phyloP scores from a whole-genome alignment of 2,888 invertebrate species.

The Plutella xylostella region DNA sequence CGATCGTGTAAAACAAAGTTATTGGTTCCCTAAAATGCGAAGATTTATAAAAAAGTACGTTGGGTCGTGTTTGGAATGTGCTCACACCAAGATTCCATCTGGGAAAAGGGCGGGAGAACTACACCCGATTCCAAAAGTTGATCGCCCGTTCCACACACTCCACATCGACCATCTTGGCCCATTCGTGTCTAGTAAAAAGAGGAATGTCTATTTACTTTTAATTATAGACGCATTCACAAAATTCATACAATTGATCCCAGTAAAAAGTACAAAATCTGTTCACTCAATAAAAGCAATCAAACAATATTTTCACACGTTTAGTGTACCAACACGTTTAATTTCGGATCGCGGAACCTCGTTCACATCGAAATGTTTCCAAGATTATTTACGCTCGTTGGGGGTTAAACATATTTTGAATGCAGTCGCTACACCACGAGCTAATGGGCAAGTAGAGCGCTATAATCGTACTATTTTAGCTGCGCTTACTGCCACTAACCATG shows the following conservation, averaged over 20 bases:
- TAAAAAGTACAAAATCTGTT: neutral
- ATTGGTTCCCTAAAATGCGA: slow-evolving; percentile 15
- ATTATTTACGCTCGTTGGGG: slow-evolving; percentile 3
- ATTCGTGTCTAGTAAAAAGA: neutral
- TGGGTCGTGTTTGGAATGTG: slow-evolving; percentile 17
- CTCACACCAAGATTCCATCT: slow-evolving; percentile 16
- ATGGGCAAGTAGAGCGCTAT: slow-evolving; percentile 3
- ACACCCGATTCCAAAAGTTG: slow-evolving; percentile 19
- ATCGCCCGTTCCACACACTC: neutral
- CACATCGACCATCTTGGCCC: neutral
- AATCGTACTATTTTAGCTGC: slow-evolving; percentile 2
- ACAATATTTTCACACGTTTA: neutral
- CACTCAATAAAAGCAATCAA: neutral
- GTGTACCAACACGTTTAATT: neutral
- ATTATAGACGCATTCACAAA: slow-evolving; percentile 1
- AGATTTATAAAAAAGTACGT: slow-evolving; percentile 8
- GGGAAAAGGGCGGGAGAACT: slow-evolving; percentile 17
- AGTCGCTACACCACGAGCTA: neutral
- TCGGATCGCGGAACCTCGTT: slow-evolving; percentile 1
- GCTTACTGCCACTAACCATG: slow-evolving; percentile 2
- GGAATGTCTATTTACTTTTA: neutral
- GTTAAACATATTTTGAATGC: slow-evolving; percentile 6
- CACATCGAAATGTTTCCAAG: slow-evolving; percentile 2
- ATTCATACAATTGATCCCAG: neutral
- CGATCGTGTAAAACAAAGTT: slow-evolving; percentile 14